phyloP scores from a whole-genome alignment of 1,140 invertebrate genomes.

The Ptiloglossa arizonensis region DNA sequence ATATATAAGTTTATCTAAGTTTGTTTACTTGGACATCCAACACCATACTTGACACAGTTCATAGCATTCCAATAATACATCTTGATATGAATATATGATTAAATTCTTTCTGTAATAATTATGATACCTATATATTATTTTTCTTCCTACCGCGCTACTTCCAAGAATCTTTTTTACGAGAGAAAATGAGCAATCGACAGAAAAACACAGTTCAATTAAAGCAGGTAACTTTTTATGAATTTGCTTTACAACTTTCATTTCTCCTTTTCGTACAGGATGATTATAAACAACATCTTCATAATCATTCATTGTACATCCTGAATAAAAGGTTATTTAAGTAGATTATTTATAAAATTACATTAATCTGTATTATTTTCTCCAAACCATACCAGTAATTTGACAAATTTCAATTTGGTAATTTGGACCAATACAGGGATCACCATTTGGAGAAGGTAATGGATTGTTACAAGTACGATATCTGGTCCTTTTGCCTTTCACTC shows the following conservation, averaged over 20 bases:
- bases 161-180: constrained; percentile 43
- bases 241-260: constrained; percentile 31
- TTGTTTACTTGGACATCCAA: constrained; percentile 48
- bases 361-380: neutral
- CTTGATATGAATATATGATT: neutral
- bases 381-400: constrained; percentile 27
- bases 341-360: neutral
- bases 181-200: constrained; percentile 24
- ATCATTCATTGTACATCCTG: constrained; percentile 42
- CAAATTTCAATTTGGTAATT: constrained; percentile 36
- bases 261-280: constrained; percentile 33
- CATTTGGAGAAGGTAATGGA: constrained; percentile 32
- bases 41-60: constrained; percentile 44
- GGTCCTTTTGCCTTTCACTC: constrained; percentile 28
- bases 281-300: constrained; percentile 16
- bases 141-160: constrained; percentile 14
- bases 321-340: neutral
- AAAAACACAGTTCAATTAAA: constrained; percentile 41
- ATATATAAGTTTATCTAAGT: neutral
- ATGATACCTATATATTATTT: neutral
- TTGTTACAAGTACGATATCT: constrained; percentile 44
- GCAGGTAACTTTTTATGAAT: constrained; percentile 33
- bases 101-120: neutral
- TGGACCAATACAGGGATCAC: constrained; percentile 32
- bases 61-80: constrained; percentile 54